Base-by-base conservation (phyloP, 2,797 vertebrate genomes). In the Liasis olivaceus region DNA sequence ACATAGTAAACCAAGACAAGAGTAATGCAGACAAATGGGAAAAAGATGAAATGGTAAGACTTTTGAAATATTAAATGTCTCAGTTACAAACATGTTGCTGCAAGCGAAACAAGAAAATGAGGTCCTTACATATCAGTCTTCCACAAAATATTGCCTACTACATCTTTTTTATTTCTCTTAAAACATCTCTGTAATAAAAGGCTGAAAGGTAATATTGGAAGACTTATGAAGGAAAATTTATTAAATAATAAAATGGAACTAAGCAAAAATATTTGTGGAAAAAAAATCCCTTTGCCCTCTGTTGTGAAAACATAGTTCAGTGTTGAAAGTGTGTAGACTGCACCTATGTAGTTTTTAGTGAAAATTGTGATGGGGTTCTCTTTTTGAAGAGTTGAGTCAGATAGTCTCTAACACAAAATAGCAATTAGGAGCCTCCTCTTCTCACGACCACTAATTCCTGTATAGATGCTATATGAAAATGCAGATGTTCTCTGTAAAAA, bases 1-100 rank as follows among this genome's bases (percentile, higher is more conserved):
- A 99, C n/a, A 94, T 98, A 87, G 99, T 99, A 89, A 99, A 99
- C 98, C 99, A 99, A 96, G 99, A 99, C 97, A 99, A 98, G 97
- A 99, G 98, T 97, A 97, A 96, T 97, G 95, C 97, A 1, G 99
- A 99, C 96, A 98, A 98, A 94, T 98, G 98, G 98, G 98, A 99
- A 94, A 98, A 98, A 90, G 98, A 99, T 93, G 99, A 98, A 93
- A 95, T 96, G 98, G 99, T 99, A 96, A 97, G 98, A 94, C 90
- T 91, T 94, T 60, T 93, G 69, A 90, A 89, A 7, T 86, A 0
- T 72, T 62, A 11, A 91, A 51, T 91, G 89, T 20, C 36, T 90
- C 5, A 87, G 9, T 12, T 1, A 0, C 0, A 0, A 26, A 26
- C 17, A 56, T 56, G 87, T 1, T 22, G 13, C 88, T 87, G 17